These are phyloP conservation scores for Sebastes reedi DNA, from an alignment of 2,797 vertebrate species.

Conservation along the genomic window DNA sequence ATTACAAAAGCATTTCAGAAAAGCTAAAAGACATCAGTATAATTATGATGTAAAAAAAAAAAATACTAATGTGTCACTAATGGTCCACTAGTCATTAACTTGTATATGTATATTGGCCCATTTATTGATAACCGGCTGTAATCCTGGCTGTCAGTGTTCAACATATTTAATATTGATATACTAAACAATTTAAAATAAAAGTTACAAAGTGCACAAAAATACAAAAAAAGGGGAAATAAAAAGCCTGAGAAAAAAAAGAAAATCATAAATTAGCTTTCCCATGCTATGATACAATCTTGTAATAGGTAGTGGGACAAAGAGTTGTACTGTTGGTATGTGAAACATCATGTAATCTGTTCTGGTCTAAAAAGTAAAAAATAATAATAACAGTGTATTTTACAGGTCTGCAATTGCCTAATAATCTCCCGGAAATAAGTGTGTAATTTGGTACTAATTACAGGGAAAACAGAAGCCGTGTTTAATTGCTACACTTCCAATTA, in stretches of 20 bases:
- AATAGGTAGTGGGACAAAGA: slow-evolving; percentile 44
- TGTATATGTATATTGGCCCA: slow-evolving; percentile 48
- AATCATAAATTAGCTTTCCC: slow-evolving; percentile 51
- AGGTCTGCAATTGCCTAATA: neutral
- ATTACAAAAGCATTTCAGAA: slow-evolving; percentile 53
- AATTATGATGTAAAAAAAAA: slow-evolving; percentile 26
- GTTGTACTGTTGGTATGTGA: slow-evolving; percentile 17
- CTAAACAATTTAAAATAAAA: slow-evolving; percentile 46
- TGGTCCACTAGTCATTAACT: slow-evolving; percentile 62
- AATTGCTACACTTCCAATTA: neutral
- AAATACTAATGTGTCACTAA: slow-evolving; percentile 41
- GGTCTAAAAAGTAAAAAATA: neutral
- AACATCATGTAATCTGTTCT: slow-evolving; percentile 4
- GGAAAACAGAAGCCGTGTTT: neutral
- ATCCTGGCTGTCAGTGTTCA: slow-evolving; percentile 63
- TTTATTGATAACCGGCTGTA: slow-evolving; percentile 49
- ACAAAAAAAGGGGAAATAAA: slow-evolving; percentile 50
- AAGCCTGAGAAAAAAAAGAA: slow-evolving; percentile 58
- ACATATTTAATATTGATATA: slow-evolving; percentile 38
- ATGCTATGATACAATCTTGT: slow-evolving; percentile 62
- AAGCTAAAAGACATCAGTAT: slow-evolving; percentile 34
- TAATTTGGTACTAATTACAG: slow-evolving; percentile 7
- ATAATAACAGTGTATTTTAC: neutral
- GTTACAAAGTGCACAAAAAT: slow-evolving; percentile 75
- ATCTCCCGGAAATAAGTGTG: neutral